Evolutionary conservation across 2,113 vertebrate species (phyloP), one percentile per base, ranked within the genome.

Genomic region (Vicugna pacos): DNA sequence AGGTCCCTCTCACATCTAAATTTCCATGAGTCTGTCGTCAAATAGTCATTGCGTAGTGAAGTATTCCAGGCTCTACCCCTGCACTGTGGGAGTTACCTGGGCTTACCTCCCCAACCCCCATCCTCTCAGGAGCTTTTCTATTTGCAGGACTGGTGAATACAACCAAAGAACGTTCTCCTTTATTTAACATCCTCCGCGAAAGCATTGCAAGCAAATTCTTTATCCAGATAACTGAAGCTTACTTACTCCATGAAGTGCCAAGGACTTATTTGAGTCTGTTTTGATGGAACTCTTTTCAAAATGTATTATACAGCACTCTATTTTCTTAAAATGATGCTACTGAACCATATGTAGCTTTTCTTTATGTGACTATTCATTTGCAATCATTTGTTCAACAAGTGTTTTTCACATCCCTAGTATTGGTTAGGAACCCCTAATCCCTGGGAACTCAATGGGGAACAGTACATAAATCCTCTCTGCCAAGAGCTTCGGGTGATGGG

Each of bases 191-290:
- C 80, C 88, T 87, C 81, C 54, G 73, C 65, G 88, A 90, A 96
- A 91, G 72, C 52, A n/a, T 4, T 67, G 6, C 58, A 81, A 56
- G 87, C 48, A 64, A 93, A 94, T 73, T 75, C 38, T 91, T 94
- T 97, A 96, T 64, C 85, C 97, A 97, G 89, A 83, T 82, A 97
- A 72, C 64, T 38, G 64, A 89, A 86, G 69, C 77, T 97, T 72
- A 35, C 5, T 84, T 67, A 52, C 10, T 88, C 80, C 38, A 69
- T 62, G 38, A 80, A 42, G n/a, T 85, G 93, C 85, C 93, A 92
- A 81, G 81, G 84, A 70, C 92, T 92, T 60, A 62, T 70, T 67
- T 87, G 92, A 90, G 76, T 70, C 48, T 65, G 65, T 88, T 95
- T 77, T 42, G 90, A 90, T 82, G 89, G 76, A 92, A 93, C 82